These are phyloP conservation scores for Thereva nobilitata DNA, from an alignment of 2,888 invertebrate genomes.

Conservation along the genomic window DNA sequence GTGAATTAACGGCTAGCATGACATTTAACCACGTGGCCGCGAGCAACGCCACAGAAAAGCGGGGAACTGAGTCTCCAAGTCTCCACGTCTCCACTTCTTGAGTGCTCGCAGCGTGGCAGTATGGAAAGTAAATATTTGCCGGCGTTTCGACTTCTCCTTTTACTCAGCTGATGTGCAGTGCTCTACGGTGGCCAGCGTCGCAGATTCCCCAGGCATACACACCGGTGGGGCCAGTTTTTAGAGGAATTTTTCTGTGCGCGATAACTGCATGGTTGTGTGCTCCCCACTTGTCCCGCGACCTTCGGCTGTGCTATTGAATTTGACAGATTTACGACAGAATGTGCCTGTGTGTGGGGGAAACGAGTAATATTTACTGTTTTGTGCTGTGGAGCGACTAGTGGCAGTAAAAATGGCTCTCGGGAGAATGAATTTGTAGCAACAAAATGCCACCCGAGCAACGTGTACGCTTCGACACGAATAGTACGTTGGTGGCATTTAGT, in stretches of 20 bases:
- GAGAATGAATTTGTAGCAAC: constrained; percentile 23
- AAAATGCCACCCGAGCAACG: neutral
- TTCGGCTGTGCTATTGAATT: constrained; percentile 13
- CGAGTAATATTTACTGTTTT: constrained; percentile 4
- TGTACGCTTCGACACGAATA: neutral
- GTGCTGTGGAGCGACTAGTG: constrained; percentile 12
- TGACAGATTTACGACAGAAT: constrained; percentile 29
- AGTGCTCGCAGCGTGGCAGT: no score
- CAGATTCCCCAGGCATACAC: no score
- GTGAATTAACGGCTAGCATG: no score
- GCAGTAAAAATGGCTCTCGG: constrained; percentile 12
- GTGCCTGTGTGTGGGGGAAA: constrained; percentile 11
- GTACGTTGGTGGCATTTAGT: constrained; percentile 50
- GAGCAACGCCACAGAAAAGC: no score
- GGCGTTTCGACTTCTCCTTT: no score
- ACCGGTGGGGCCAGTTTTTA: neutral
- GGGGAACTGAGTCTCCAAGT: no score
- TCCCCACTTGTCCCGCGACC: constrained; percentile 14
- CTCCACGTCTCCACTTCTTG: no score
- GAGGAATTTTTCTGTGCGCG: no score
- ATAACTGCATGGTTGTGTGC: constrained; percentile 5
- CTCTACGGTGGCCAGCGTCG: no score
- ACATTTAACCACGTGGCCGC: no score
- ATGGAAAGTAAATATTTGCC: no score
- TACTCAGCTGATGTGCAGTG: no score